Evolutionary conservation across 1,140 invertebrate species (phyloP), one percentile per base, ranked within the genome.

Genomic region (Euglossa dilemma): DNA sequence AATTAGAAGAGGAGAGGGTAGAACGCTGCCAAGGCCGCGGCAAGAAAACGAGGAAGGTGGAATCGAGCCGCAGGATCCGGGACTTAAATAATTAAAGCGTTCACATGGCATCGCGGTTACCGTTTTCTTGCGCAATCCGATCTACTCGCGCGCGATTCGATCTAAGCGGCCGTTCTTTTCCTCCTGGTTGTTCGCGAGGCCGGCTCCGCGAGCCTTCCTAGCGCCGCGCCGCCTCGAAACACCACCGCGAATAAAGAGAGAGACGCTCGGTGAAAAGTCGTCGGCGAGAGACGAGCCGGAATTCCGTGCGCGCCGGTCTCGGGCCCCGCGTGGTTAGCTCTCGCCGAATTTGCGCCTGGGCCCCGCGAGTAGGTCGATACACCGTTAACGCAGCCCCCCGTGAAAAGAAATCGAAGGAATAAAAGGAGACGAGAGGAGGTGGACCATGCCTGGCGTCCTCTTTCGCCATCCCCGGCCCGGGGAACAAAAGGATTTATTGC

Each of bases 361-460:
- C 87, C 87, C 86, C 85, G 87, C 90, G 89, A 91, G 91, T 92
- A 91, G 91, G 92, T 92, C 91, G 88, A 90, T 85, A 88, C 87
- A 92, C 92, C 92, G 92, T 92, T 92, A 92, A 75, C 85, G 85
- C 89, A 90, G 61, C 59, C 85, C 90, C 87, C 81, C 87, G 77
- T 84, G 88, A 82, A 85, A 87, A 87, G 75, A 64, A 84, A 64
- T 64, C 80, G 71, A 85, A 86, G 57, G 78, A 87, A 89, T 70
- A 89, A 89, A 88, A 79, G 45, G 80, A 78, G 71, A 43, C 43
- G 84, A 74, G 77, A 80, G 69, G 83, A 89, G 84, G 66, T 84
- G 84, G 87, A 78, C 84, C 86, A 66, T 5, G 72, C 71, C 57
- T 81, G 14, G 59, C 79, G 84, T 88, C 78, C 87, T 86, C 84